Base-by-base conservation (phyloP, 1,140 invertebrate genomes). In the Euborellia annulipes region DNA sequence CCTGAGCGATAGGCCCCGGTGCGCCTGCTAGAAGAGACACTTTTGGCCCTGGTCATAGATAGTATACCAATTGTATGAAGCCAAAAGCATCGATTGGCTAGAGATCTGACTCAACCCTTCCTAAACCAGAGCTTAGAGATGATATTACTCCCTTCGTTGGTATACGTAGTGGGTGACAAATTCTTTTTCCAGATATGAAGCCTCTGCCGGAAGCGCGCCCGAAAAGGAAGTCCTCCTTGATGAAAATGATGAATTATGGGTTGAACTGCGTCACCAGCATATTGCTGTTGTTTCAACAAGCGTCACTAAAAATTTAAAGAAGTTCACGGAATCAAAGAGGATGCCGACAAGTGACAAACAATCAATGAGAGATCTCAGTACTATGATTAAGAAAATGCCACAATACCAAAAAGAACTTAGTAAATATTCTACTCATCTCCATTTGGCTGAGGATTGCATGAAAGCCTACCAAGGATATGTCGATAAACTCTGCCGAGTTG, bases 301-400 rank as follows among this genome's bases (percentile, higher is more conserved):
- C 58, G 77, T 84, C 14, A 83, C 80, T 2, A 79, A 76, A 51
- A 75, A 79, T 50, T 57, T 84, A 55, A 84, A 83, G 57, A 92
- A 95, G 60, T 88, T 99, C 62, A 92, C 89, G 14, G 90, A 94
- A 53, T 91, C 86, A 7, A 96, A 96, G 63, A 72, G 88, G 51
- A 86, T 89, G 79, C 80, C 85, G 0, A 75, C 79, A 54, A 78
- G 82, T 40, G 91, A 97, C 61, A 96, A 96, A 64, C 80, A 91
- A 46, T 90, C 84, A 0, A 91, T 99, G 78, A 79, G 92, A 44
- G 96, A 99, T 68, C 63, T 99, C 20, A 93, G 90, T 0, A 85
- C 93, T 58, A 98, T 99, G 93, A 95, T 99, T 55, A 99, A 99
- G 68, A 98, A 98, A 65, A 98, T 98, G 93, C 96, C 96, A 0